phyloP scores from a whole-genome alignment of 1,140 invertebrate species.

The Elymnias hypermnestra region DNA sequence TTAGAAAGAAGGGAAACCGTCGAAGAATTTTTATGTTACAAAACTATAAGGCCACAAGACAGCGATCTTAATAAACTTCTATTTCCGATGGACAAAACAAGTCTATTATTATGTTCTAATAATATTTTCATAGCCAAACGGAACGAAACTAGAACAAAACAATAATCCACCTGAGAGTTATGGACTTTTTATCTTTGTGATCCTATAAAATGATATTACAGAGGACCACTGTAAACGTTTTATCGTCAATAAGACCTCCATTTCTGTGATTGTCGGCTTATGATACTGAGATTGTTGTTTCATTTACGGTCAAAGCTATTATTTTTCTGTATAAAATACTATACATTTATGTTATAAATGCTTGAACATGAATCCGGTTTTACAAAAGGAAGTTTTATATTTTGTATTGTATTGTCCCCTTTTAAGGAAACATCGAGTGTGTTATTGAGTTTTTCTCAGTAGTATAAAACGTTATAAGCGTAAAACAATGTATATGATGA shows the following conservation, averaged over 20 bases:
- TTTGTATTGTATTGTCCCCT: too few species aligned
- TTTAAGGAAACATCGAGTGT: too few species aligned
- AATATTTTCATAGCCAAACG: constrained; percentile 7
- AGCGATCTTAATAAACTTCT: constrained; percentile 1
- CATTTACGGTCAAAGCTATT: constrained; percentile 5
- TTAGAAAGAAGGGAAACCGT: too few species aligned
- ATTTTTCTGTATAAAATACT: too few species aligned
- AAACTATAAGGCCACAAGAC: not conserved
- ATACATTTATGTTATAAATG: too few species aligned
- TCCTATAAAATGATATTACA: constrained; percentile 18
- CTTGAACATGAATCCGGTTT: too few species aligned
- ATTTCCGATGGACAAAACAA: constrained; percentile 1
- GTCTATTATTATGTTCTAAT: constrained; percentile 4
- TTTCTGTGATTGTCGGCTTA: constrained; percentile 21
- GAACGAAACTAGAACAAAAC: constrained; percentile 10
- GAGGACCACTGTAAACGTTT: constrained; percentile 15
- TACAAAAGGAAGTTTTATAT: too few species aligned
- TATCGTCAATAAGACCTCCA: constrained; percentile 20
- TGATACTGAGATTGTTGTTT: constrained; percentile 14
- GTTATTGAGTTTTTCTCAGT: too few species aligned
- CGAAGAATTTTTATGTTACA: not conserved
- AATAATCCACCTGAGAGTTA: constrained; percentile 19
- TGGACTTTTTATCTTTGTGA: constrained; percentile 16
- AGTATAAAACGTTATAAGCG: too few species aligned
- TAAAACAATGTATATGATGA: too few species aligned